phyloP scores from a whole-genome alignment of 2,888 invertebrate genomes.

The Drosophila rellima region DNA sequence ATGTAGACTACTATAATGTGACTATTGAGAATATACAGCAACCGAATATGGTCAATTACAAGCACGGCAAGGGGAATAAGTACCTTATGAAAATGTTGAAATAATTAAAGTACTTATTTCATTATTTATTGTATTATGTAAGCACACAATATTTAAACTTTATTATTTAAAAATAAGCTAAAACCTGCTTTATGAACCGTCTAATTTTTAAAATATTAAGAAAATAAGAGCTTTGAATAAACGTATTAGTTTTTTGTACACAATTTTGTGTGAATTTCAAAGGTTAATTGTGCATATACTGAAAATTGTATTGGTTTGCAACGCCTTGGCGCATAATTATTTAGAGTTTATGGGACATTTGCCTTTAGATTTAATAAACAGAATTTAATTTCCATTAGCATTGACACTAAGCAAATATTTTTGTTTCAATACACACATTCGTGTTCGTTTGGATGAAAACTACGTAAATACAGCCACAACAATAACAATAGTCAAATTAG shows the following conservation, averaged over 20 bases:
- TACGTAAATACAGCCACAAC: constrained; percentile 29
- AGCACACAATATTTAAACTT: too few relatives aligned
- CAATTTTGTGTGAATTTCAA: background rate
- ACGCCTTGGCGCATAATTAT: constrained; percentile 20
- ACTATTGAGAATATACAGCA: constrained; percentile 55
- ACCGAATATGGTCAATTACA: constrained; percentile 41
- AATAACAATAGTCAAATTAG: constrained; percentile 22
- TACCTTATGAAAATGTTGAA: constrained; percentile 8
- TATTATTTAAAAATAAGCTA: too few relatives aligned
- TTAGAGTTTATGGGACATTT: constrained; percentile 42
- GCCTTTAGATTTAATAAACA: constrained; percentile 71
- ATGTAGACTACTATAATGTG: constrained; percentile 60
- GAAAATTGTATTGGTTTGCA: background rate
- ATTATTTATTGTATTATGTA: background rate
- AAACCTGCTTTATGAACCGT: background rate
- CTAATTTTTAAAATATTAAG: background rate
- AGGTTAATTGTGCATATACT: background rate
- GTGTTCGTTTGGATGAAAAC: constrained; percentile 14
- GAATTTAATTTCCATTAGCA: constrained; percentile 76
- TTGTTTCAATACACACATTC: constrained; percentile 22
- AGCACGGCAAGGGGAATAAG: background rate
- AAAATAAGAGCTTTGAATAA: background rate
- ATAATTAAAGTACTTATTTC: background rate
- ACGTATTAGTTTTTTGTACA: too few relatives aligned
- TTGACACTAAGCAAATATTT: constrained; percentile 65